A percentile compares a stretch with the other conserved stretches of the same genome.
These are phyloP conservation scores for Leptopilina myrica DNA, from an alignment of 2,888 invertebrate genomes.

Conservation along the genomic window DNA sequence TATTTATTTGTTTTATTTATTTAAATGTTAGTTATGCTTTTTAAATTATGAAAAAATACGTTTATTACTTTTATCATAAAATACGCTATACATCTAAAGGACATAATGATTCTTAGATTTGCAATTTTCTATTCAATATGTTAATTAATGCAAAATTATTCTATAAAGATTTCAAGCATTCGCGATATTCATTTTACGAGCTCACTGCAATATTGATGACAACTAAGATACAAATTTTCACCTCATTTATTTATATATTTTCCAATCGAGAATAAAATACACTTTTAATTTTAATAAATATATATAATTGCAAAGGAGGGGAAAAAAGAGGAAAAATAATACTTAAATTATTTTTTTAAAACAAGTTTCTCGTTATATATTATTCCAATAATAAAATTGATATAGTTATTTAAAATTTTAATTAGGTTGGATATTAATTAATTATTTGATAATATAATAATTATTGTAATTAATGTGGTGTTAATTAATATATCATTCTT, in stretches of 20 bases:
- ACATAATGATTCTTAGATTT: constrained; percentile 28
- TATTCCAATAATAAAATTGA: too few relatives aligned
- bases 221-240: constrained; percentile 10
- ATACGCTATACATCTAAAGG: background rate
- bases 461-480: too few relatives aligned
- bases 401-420: too few relatives aligned
- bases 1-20: background rate
- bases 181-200: constrained; percentile 16
- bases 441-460: too few relatives aligned
- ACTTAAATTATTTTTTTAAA: background rate
- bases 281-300: background rate
- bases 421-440: too few relatives aligned
- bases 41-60: background rate
- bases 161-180: constrained; percentile 20
- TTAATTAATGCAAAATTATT: constrained; percentile 29
- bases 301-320: background rate
- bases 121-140: constrained; percentile 17
- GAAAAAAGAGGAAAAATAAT: background rate
- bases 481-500: too few relatives aligned
- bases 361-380: too few relatives aligned
- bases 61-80: constrained; percentile 16
- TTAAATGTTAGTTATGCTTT: background rate
- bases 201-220: constrained; percentile 25
- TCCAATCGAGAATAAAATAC: background rate
- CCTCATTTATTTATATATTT: constrained; percentile 7